phyloP scores from a whole-genome alignment of 2,888 invertebrate species.

The Agrochola macilenta region DNA sequence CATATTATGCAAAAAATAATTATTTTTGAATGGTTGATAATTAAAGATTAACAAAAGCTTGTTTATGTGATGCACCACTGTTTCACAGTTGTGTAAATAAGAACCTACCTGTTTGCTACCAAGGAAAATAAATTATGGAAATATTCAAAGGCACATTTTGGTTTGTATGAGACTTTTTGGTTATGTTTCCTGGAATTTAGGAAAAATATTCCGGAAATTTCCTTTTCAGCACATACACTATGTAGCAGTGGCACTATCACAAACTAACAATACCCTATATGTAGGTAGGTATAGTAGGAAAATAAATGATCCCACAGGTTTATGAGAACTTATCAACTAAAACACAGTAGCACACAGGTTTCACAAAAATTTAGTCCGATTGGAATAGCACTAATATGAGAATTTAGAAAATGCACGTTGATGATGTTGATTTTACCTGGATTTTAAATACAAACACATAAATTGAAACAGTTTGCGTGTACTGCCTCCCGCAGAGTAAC shows the following conservation, averaged over 20 bases:
- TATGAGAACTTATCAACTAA: background rate
- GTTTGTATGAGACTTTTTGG: background rate
- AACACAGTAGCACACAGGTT: constrained; percentile 10
- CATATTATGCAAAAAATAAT: background rate
- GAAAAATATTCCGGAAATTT: background rate
- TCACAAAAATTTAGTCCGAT: constrained; percentile 6
- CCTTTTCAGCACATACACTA: background rate
- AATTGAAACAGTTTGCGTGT: constrained; percentile 57
- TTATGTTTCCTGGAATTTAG: background rate
- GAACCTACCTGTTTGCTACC: background rate
- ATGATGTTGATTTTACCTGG: constrained; percentile 67
- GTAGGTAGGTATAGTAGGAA: background rate
- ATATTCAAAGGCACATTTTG: background rate
- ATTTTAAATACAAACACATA: constrained; percentile 50
- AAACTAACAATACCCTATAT: background rate
- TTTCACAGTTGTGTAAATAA: background rate
- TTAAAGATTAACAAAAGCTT: background rate
- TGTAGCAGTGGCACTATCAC: constrained; percentile 6
- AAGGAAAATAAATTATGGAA: background rate
- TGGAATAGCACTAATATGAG: constrained; percentile 10
- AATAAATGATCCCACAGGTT: background rate
- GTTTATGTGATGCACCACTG: background rate
- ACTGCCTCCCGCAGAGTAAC: constrained; percentile 80
- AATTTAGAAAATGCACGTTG: constrained; percentile 40
- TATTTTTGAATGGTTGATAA: background rate